A percentile compares a stretch with the other conserved stretches of the same genome.
Evolutionary conservation across 2,797 vertebrate species (phyloP).

Genomic region (Pangasius krempfi): DNA sequence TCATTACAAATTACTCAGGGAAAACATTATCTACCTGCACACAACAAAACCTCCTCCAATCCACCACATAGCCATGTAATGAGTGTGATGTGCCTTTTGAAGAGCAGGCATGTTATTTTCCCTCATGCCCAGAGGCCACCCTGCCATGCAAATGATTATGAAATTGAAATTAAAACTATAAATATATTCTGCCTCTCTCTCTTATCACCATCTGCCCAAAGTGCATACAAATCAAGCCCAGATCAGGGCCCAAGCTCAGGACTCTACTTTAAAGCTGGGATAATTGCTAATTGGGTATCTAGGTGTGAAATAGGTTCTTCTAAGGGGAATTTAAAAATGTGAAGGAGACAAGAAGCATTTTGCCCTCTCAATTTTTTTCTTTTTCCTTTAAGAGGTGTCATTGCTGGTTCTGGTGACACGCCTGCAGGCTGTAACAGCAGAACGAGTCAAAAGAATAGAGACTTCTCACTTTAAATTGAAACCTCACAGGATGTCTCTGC

Average conservation of each 20-base stretch:
- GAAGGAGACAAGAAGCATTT: conserved; percentile 50
- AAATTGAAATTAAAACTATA: conserved; percentile 74
- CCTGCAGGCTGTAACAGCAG: conserved; percentile 60
- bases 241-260: conserved; percentile 69
- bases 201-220: conserved; percentile 75
- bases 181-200: conserved; percentile 66
- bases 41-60: conserved; percentile 66
- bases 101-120: conserved; percentile 73
- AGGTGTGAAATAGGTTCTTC: conserved; percentile 65
- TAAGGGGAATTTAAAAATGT: conserved; percentile 68
- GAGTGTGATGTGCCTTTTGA: conserved; percentile 74
- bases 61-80: conserved; percentile 69
- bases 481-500: conserved; percentile 37
- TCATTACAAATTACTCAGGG: conserved; percentile 76
- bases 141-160: conserved; percentile 74
- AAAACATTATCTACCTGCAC: conserved; percentile 74
- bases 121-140: conserved; percentile 62
- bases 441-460: conserved; percentile 57
- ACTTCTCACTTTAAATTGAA: conserved; percentile 53
- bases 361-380: conserved; percentile 40
- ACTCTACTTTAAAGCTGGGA: conserved; percentile 64
- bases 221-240: conserved; percentile 73
- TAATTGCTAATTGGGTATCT: conserved; percentile 75
- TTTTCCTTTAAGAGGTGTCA: conserved; percentile 64
- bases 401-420: conserved; percentile 66